These are phyloP conservation scores for Petaurus breviceps DNA, from an alignment of 2,113 vertebrate genomes.

Conservation along the genomic window DNA sequence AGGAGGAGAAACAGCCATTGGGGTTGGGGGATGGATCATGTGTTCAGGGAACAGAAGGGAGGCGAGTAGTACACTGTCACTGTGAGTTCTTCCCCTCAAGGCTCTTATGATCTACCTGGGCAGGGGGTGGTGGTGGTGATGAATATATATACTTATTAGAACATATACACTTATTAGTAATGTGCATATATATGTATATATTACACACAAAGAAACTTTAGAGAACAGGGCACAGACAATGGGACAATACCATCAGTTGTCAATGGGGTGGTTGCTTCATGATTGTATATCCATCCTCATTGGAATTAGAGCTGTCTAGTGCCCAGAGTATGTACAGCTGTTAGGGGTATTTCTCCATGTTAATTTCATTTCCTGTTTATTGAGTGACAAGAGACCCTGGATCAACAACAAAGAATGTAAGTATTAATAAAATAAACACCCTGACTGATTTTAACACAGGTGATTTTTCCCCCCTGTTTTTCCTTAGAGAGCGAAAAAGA, in stretches of 20 bases:
- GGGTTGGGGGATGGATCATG: not conserved
- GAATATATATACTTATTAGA: no score
- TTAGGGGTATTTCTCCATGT: conserved; percentile 11
- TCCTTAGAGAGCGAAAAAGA: conserved; percentile 88
- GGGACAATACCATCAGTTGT: not conserved
- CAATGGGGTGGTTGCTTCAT: not conserved
- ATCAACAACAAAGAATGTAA: conserved; percentile 26
- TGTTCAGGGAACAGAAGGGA: not conserved
- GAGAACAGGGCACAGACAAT: not conserved
- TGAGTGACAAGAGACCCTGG: conserved; percentile 7
- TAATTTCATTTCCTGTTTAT: conserved; percentile 53
- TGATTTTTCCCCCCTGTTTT: not conserved
- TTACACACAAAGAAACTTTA: not conserved
- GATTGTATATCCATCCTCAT: not conserved
- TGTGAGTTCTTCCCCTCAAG: not conserved
- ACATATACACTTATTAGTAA: not conserved
- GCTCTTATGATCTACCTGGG: not conserved
- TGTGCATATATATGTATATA: not conserved
- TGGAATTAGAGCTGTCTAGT: conserved; percentile 26
- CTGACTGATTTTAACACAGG: conserved; percentile 51
- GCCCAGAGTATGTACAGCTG: conserved; percentile 11
- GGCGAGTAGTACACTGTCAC: not conserved
- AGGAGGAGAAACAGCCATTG: not conserved
- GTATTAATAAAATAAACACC: not conserved
- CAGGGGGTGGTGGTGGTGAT: not conserved